Conservation (phyloP, 2,888 invertebrate genomes). For the Lepidochrysops patricia region DNA sequence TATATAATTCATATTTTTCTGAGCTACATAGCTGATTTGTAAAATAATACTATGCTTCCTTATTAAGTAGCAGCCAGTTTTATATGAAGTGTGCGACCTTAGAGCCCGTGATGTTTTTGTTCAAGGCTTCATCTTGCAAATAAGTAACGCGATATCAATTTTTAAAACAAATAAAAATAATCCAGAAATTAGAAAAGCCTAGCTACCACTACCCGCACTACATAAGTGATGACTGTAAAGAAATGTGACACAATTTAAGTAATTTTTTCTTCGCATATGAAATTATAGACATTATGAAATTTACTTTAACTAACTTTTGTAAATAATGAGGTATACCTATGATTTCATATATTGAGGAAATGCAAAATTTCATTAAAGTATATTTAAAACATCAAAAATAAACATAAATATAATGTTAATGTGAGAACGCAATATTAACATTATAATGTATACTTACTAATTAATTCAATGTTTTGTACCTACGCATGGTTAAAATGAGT, state of each 20-base stretch:
- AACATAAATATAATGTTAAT: neutral
- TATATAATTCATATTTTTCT: neutral
- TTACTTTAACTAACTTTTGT: no score
- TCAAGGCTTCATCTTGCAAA: neutral
- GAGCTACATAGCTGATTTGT: neutral
- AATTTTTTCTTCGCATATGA: no score
- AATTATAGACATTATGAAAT: no score
- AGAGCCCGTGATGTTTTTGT: neutral
- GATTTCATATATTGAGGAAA: neutral
- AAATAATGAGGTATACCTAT: no score
- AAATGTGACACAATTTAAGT: no score
- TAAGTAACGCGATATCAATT: neutral
- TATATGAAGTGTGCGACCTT: constrained; percentile 6
- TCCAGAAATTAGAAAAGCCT: no score
- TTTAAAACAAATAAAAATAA: neutral
- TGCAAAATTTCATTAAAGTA: neutral
- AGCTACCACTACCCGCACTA: no score
- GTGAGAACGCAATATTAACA: neutral
- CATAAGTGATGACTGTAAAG: no score
- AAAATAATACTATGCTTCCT: constrained; percentile 5
- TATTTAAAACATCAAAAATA: neutral
- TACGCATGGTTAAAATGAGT: no score
- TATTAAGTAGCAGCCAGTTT: constrained; percentile 4
- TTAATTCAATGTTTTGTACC: neutral
- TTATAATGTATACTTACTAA: neutral